Conservation (phyloP, 2,888 invertebrate genomes). For the Lasioglossum leucozonium region DNA sequence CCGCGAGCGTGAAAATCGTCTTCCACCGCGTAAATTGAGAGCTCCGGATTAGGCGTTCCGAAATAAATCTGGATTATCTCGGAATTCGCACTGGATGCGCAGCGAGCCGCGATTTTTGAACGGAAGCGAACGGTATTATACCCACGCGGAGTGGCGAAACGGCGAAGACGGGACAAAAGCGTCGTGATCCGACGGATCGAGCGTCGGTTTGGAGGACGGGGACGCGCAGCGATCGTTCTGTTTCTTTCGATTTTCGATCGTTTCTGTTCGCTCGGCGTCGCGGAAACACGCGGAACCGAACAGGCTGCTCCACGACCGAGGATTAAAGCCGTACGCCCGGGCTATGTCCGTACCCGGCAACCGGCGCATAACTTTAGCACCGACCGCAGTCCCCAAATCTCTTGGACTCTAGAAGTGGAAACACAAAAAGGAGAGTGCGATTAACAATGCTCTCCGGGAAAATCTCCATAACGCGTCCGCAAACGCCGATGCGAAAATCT, state of each 20-base stretch:
- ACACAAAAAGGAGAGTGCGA: neutral
- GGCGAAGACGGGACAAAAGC: conserved; percentile 2
- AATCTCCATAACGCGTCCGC: neutral
- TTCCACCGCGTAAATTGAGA: conserved; percentile 36
- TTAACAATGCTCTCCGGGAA: neutral
- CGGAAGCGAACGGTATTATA: conserved; percentile 1
- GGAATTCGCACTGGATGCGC: conserved; percentile 32
- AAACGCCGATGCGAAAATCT: neutral
- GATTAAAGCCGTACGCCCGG: conserved; percentile 16
- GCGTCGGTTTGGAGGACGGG: neutral
- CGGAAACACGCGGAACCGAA: neutral
- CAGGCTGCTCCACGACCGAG: neutral
- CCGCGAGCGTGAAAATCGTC: conserved; percentile 25
- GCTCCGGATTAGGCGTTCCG: conserved; percentile 18
- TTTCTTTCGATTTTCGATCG: conserved; percentile 11
- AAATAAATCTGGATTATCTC: conserved; percentile 51
- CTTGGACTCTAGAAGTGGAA: neutral
- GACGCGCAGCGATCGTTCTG: conserved; percentile 2
- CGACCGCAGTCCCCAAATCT: neutral
- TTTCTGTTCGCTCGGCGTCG: conserved; percentile 1
- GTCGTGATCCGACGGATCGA: neutral
- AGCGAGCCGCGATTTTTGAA: conserved; percentile 15
- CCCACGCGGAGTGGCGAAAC: neutral
- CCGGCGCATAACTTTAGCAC: conserved; percentile 1
- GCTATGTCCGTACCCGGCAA: conserved; percentile 36